Evolutionary conservation across 2,888 invertebrate species (phyloP), one percentile per base, ranked within the genome.

Genomic region (Imbricaverruca yamaguchii): DNA sequence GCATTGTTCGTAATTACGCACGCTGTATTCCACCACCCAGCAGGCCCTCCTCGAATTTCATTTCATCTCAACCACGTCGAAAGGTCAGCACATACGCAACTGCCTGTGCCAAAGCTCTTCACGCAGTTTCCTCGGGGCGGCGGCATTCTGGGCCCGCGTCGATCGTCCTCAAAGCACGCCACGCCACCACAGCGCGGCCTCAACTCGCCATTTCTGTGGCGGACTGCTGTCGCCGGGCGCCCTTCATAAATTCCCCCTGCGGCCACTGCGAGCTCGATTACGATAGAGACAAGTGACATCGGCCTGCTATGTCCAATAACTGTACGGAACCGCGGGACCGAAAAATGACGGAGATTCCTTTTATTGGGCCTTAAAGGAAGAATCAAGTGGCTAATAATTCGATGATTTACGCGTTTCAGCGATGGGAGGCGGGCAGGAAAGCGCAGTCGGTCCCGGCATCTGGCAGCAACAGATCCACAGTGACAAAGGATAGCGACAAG

Each of bases 281-380:
- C 74, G 69, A 69, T 69, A 69, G 69, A 74, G 18, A 74, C 74
- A 55, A 74, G 74, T 74, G 74, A 55, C 74, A 74, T 74, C 74
- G 18, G 55, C 55, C 55, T 55, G 74, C 53, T 74, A 74, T 55
- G 74, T 74, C 74, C 74, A 74, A 74, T 74, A 53, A 21, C 74
- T 74, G 74, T 74, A 55, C 74, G 21, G 53, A 53, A 55, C 74
- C 10, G 7, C 21, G 9, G 18, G 21, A 21, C 74, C 55, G 53
- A 55, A 74, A 53, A 74, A 74, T 74, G 74, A 74, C 53, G 18
- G 10, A 53, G 74, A 74, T 74, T 74, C 69, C 69, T 39, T 69
- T 69, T 69, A 69, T 69, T 69, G 39, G 74, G 23, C 74, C 74
- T 53, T 55, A 53, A 74, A 74, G 53, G 74, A 21, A 21, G 74